Evolutionary conservation across 2,113 vertebrate species (phyloP), one percentile per base, ranked within the genome.

Genomic region (Lepus europaeus): DNA sequence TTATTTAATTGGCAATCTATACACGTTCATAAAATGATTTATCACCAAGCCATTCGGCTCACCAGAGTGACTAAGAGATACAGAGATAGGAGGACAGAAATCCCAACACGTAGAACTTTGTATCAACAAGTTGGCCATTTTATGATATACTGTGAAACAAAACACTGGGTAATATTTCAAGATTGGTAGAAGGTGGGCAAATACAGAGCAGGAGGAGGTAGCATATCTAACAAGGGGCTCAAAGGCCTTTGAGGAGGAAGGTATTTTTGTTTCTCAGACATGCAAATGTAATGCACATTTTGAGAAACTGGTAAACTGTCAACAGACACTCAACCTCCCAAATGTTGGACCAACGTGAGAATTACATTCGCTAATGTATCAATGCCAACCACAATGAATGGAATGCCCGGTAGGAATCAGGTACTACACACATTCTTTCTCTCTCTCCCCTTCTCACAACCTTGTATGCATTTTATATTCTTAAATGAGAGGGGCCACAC

Each of bases 11-110:
- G 84, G 88, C 49, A 87, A 86, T 89, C 76, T 93, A 68, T 36
- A 89, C 20, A 29, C 29, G 53, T 76, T 92, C 84, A 64, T 68
- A 78, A 82, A 53, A 86, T 90, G 90, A 96, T 92, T 95, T 94
- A 77, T 92, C 70, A 74, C 16, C 49, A 61, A 97, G 92, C 53
- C 87, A 82, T 88, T 94, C 64, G 83, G 90, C 80, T 93, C 89
- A 87, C 36, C 25, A 66, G 70, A 89, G 85, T 95, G 94, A 95
- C 92, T 95, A 95, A 97, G 90, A 94, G 85, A 95, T 79, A 64
- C 16, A 36, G 79, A 96, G 84, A 96, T 53, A 95, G 68, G 20
- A 89, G 84, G 69, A 56, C 63, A 74, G 90, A 70, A 93, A 87
- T 33, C 63, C 69, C n/a, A 66, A 90, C 84, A 53, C 3, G 85